phyloP scores from a whole-genome alignment of 2,113 vertebrate genomes.

The Himantopus leucocephalus region DNA sequence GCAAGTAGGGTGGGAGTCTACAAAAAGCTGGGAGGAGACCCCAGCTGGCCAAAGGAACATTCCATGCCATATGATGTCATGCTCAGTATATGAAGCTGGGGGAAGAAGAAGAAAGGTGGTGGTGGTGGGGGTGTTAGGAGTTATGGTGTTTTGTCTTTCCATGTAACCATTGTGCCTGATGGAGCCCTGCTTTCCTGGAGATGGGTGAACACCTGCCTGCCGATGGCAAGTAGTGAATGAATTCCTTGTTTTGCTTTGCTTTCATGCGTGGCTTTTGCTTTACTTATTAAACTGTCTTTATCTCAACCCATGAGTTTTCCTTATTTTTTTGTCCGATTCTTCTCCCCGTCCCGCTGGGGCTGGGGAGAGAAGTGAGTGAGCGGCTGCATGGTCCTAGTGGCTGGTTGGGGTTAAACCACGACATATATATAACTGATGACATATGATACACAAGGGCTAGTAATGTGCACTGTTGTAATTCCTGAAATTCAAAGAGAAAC shows the following conservation, averaged over 20 bases:
- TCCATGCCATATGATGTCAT: background rate
- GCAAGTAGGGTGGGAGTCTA: background rate
- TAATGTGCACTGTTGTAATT: background rate
- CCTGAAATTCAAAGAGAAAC: background rate
- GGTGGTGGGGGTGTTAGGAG: background rate
- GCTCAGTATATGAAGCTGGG: background rate
- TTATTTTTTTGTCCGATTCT: background rate
- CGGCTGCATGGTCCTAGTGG: background rate
- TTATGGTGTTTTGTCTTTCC: background rate
- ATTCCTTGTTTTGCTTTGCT: background rate
- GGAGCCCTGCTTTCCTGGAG: background rate
- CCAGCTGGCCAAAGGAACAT: background rate
- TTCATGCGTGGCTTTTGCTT: accelerated
- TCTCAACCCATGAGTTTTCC: background rate
- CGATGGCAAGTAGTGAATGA: background rate
- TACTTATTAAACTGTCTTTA: background rate
- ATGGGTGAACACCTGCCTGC: background rate
- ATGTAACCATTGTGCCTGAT: background rate
- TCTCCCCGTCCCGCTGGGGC: background rate
- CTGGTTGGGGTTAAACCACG: background rate
- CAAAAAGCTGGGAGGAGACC: background rate
- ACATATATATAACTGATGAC: background rate
- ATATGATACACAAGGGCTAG: no score
- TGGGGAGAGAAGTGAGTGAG: background rate
- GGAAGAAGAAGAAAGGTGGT: background rate